phyloP scores from a whole-genome alignment of 2,888 invertebrate species.

The Drosophila phalerata region DNA sequence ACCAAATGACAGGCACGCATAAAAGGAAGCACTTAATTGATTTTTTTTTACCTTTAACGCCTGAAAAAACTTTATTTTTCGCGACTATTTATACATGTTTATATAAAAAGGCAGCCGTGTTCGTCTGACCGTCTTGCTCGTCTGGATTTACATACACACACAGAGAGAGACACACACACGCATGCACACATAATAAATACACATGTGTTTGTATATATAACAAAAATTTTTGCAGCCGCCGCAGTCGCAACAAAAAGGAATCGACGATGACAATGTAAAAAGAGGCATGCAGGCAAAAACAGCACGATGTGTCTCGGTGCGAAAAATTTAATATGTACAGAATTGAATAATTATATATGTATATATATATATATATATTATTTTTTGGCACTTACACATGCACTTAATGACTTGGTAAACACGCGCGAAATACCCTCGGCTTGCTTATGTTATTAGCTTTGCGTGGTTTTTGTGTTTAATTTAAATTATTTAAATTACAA shows the following conservation, averaged over 20 bases:
- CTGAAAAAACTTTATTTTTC: slow-evolving; percentile 44
- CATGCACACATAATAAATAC: slow-evolving; percentile 20
- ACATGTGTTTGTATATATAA: slow-evolving; percentile 49
- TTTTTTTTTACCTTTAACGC: slow-evolving; percentile 57
- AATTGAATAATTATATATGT: slow-evolving; percentile 39
- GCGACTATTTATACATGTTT: slow-evolving; percentile 68
- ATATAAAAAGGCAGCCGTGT: slow-evolving; percentile 40
- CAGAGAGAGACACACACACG: slow-evolving; percentile 32
- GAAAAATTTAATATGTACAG: slow-evolving; percentile 52
- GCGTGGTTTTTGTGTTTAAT: slow-evolving; percentile 70
- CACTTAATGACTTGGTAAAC: slow-evolving; percentile 73
- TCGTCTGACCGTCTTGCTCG: slow-evolving; percentile 54
- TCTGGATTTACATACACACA: slow-evolving; percentile 65
- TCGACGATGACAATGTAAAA: slow-evolving; percentile 77
- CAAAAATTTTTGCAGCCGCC: slow-evolving; percentile 59
- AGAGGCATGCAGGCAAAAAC: slow-evolving; percentile 43
- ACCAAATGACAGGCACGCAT: slow-evolving; percentile 20
- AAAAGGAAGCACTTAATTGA: slow-evolving; percentile 57
- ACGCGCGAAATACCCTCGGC: slow-evolving; percentile 60
- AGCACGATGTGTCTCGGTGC: slow-evolving; percentile 50
- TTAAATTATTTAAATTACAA: slow-evolving; percentile 81
- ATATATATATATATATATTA: no score
- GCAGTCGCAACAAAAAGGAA: slow-evolving; percentile 62
- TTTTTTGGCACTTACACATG: slow-evolving; percentile 71
- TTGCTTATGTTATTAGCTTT: slow-evolving; percentile 61